These are phyloP conservation scores for Brenthis hecate DNA, from an alignment of 2,888 invertebrate genomes.

Conservation along the genomic window DNA sequence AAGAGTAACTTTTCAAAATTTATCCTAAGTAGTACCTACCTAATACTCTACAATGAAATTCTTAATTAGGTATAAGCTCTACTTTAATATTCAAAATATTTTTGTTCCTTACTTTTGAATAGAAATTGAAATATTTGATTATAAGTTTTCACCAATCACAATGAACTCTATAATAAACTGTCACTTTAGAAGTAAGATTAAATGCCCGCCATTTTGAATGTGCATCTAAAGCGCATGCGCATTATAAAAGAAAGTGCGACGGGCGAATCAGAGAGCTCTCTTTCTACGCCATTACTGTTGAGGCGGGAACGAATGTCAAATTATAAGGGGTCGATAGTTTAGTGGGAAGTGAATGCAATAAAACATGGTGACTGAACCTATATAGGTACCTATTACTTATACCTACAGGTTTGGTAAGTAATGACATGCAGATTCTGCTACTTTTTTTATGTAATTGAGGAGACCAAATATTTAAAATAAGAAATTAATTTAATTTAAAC, in stretches of 20 bases:
- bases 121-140: constrained; percentile 1
- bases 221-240: constrained; percentile 56
- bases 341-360: constrained; percentile 3
- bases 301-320: constrained; percentile 60
- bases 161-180: constrained; percentile 39
- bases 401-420: too few relatives aligned
- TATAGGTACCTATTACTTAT: too few relatives aligned
- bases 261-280: constrained; percentile 59
- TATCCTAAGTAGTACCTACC: too few relatives aligned
- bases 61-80: too few relatives aligned
- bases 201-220: constrained; percentile 57
- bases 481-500: too few relatives aligned
- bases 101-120: neutral
- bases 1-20: too few relatives aligned
- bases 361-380: neutral
- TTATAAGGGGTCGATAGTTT: constrained; percentile 49
- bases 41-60: too few relatives aligned
- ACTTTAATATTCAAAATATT: neutral
- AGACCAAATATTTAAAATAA: too few relatives aligned
- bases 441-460: too few relatives aligned
- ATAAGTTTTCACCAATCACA: constrained; percentile 29
- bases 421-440: too few relatives aligned
- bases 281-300: constrained; percentile 61
- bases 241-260: constrained; percentile 53
- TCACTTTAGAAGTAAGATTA: constrained; percentile 27